phyloP scores from a whole-genome alignment of 2,888 invertebrate species.

The Zaprionus lineosus region DNA sequence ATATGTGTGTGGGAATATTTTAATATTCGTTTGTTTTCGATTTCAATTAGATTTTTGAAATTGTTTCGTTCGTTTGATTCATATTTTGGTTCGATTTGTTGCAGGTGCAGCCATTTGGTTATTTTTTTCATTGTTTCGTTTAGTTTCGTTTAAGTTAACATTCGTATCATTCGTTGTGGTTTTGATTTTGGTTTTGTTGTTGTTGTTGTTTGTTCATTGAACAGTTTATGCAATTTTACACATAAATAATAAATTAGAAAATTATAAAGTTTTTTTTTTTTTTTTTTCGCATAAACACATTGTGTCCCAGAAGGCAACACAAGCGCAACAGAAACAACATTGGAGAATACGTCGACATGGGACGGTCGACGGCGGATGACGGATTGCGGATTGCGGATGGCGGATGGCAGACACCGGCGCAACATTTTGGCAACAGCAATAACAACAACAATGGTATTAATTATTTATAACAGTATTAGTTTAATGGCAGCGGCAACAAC shows the following conservation, averaged over 20 bases:
- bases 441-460: no score
- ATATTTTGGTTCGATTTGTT: slow-evolving; percentile 37
- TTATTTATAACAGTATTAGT: no score
- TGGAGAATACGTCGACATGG: slow-evolving; percentile 12
- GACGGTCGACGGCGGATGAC: no score
- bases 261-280: slow-evolving; percentile 28
- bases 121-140: slow-evolving; percentile 15
- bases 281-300: slow-evolving; percentile 39
- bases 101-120: slow-evolving; percentile 41
- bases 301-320: slow-evolving; percentile 37
- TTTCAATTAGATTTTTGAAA: neutral
- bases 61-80: neutral
- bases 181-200: neutral
- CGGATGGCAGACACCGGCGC: slow-evolving; percentile 32
- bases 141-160: slow-evolving; percentile 15
- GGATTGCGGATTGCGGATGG: no score
- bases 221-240: slow-evolving; percentile 33
- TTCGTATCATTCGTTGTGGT: slow-evolving; percentile 1
- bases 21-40: neutral
- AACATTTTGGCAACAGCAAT: slow-evolving; percentile 41
- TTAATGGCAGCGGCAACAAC: slow-evolving; percentile 47
- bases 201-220: slow-evolving; percentile 11
- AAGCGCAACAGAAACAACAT: slow-evolving; percentile 43
- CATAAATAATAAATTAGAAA: slow-evolving; percentile 46
- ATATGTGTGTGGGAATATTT: no score